These are phyloP conservation scores for Microctonus hyperodae DNA, from an alignment of 2,888 invertebrate species.

Conservation along the genomic window DNA sequence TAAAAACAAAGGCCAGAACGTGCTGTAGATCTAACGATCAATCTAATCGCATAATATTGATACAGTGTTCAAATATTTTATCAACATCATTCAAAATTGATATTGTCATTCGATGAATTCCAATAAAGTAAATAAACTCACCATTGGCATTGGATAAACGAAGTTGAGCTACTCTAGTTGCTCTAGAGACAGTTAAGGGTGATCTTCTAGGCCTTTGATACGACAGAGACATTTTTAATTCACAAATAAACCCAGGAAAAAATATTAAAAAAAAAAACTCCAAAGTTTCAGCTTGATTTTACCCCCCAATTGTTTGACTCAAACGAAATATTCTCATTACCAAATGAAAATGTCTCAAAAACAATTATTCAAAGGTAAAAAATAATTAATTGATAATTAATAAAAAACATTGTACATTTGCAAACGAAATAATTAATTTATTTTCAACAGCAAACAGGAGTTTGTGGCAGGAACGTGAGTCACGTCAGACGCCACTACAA, in stretches of 20 bases:
- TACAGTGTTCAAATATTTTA: not conserved
- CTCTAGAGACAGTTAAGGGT: constrained; percentile 56
- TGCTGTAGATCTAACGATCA: no score
- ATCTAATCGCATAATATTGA: not conserved
- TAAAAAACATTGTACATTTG: no score
- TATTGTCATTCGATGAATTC: not conserved
- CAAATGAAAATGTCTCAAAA: no score
- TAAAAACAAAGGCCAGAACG: not conserved
- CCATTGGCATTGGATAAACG: constrained; percentile 53
- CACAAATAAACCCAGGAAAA: not conserved
- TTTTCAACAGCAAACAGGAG: no score
- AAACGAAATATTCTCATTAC: no score
- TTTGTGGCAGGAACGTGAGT: constrained; percentile 25
- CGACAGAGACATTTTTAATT: constrained; percentile 45
- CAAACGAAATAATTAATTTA: no score
- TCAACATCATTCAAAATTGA: not conserved
- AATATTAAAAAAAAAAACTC: no score
- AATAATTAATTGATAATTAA: no score
- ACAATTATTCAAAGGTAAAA: no score
- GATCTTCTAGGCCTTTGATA: constrained; percentile 52
- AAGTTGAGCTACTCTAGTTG: constrained; percentile 57
- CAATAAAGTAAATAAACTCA: constrained; percentile 45
- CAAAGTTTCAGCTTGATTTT: no score
- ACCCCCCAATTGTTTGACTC: no score
- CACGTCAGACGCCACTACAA: constrained; percentile 56